Conservation (phyloP, 2,888 invertebrate species). For the Oasisia sp. region DNA sequence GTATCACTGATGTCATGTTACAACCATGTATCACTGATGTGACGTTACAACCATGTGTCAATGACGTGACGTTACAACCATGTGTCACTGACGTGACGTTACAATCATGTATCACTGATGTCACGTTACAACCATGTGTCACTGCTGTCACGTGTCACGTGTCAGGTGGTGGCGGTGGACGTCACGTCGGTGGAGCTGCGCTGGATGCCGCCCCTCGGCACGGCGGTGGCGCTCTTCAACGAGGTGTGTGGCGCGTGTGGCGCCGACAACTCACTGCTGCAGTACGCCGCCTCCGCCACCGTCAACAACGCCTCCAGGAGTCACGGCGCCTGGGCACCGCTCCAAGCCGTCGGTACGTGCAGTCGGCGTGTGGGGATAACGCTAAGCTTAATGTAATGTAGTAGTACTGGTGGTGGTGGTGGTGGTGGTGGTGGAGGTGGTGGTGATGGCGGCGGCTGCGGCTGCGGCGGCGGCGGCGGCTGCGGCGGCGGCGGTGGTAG, state of each 20-base stretch:
- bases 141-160: not conserved
- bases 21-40: too few species aligned
- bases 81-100: too few species aligned
- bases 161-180: conserved; percentile 44
- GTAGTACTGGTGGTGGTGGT: too few species aligned
- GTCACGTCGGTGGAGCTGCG: conserved; percentile 44
- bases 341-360: conserved; percentile 51
- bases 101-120: too few species aligned
- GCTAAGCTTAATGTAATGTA: not conserved
- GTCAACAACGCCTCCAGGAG: conserved; percentile 34
- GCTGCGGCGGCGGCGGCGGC: too few species aligned
- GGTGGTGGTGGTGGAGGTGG: too few species aligned
- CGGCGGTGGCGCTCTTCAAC: conserved; percentile 29
- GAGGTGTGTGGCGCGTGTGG: conserved; percentile 48
- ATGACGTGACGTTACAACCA: too few species aligned
- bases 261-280: conserved; percentile 43
- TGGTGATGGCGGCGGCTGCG: too few species aligned
- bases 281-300: conserved; percentile 51
- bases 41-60: too few species aligned
- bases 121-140: too few species aligned
- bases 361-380: not conserved
- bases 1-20: too few species aligned
- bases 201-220: conserved; percentile 51
- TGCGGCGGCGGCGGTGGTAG: too few species aligned
- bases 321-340: conserved; percentile 43